phyloP scores from a whole-genome alignment of 35 echinoderm and acorn worm genomes.

The Heliocidaris tuberculata region DNA sequence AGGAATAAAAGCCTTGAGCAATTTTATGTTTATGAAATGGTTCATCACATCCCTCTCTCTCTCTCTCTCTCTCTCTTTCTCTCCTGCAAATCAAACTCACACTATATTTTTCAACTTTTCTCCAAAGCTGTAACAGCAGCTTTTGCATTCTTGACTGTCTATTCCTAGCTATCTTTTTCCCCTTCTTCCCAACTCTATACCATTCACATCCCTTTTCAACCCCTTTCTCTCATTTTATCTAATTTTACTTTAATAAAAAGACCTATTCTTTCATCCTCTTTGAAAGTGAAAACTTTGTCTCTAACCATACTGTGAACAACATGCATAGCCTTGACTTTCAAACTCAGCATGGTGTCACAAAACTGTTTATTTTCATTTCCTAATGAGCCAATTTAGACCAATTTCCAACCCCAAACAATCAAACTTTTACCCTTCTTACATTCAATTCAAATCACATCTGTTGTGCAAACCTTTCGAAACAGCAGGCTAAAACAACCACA shows the following conservation, averaged over 20 bases:
- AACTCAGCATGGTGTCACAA: not conserved
- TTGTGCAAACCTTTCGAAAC: not conserved
- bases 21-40: no score
- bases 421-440: not conserved
- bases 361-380: slow-evolving; percentile 5
- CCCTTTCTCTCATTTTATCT: not conserved
- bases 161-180: no score
- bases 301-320: not conserved
- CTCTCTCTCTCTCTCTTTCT: not conserved
- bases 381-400: slow-evolving; percentile 2
- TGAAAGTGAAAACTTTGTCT: not conserved
- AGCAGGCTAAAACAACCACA: slow-evolving; percentile 7
- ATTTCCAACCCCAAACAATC: not conserved
- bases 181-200: not conserved
- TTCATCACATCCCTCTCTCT: not conserved
- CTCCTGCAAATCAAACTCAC: not conserved
- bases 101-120: no score
- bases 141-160: no score
- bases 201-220: not conserved
- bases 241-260: not conserved
- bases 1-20: no score
- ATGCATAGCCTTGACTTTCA: not conserved
- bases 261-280: not conserved
- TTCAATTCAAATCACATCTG: not conserved
- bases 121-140: no score